These are phyloP conservation scores for Poecilia velifera DNA, from an alignment of 2,797 vertebrate species.

Conservation along the genomic window DNA sequence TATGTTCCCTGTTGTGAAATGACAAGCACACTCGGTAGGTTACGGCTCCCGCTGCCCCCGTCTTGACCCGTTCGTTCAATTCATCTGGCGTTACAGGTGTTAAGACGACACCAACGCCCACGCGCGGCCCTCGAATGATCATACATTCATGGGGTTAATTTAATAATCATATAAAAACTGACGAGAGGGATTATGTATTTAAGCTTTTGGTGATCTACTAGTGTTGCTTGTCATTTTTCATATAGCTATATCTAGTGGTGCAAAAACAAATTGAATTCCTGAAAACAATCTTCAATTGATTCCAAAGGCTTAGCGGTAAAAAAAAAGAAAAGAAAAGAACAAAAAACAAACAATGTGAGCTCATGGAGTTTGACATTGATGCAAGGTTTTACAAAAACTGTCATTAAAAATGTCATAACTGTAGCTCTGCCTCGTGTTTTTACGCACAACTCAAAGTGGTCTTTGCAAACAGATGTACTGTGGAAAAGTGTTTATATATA, in stretches of 20 bases:
- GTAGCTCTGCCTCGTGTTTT: conserved; percentile 54
- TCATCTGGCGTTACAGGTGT: conserved; percentile 25
- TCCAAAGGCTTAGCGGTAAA: conserved; percentile 59
- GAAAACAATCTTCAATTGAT: conserved; percentile 42
- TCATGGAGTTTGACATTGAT: conserved; percentile 70
- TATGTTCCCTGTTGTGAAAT: conserved; percentile 57
- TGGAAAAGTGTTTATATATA: not conserved
- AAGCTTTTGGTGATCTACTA: conserved; percentile 43
- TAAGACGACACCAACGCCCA: conserved; percentile 10
- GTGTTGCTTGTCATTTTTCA: conserved; percentile 72
- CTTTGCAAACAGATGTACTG: not conserved
- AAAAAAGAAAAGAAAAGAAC: too few relatives aligned
- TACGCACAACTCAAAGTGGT: conserved; percentile 2
- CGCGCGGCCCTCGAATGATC: conserved; percentile 2
- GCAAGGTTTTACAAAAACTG: conserved; percentile 77
- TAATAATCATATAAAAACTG: conserved; percentile 34
- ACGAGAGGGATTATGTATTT: conserved; percentile 36
- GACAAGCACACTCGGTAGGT: conserved; percentile 60
- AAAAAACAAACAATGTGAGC: conserved; percentile 45
- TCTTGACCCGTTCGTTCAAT: conserved; percentile 27
- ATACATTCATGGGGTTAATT: conserved; percentile 30
- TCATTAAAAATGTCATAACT: conserved; percentile 76
- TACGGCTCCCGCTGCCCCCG: conserved; percentile 35
- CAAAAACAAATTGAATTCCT: conserved; percentile 54
- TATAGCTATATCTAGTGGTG: conserved; percentile 44